phyloP scores from a whole-genome alignment of 2,113 vertebrate genomes.

The Calidris pugnax region DNA sequence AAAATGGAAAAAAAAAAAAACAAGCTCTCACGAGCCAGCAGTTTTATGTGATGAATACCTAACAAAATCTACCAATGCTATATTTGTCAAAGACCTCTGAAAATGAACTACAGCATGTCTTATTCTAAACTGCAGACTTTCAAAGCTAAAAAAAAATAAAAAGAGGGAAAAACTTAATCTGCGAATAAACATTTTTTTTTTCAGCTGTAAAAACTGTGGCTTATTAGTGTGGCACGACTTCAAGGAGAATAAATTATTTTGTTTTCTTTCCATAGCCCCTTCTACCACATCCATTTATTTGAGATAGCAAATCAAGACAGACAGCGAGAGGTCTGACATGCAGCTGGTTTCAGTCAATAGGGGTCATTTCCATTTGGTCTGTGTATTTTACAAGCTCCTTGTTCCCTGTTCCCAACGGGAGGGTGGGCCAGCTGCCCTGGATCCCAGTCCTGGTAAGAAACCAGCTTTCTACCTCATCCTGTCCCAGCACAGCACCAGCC shows the following conservation, averaged over 20 bases:
- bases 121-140: constrained; percentile 48
- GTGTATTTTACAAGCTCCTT: constrained; percentile 86
- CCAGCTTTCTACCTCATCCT: constrained; percentile 65
- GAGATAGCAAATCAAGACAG: constrained; percentile 71
- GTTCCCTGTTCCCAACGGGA: constrained; percentile 82
- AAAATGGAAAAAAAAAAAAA: background rate
- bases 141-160: constrained; percentile 1
- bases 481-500: constrained; percentile 13
- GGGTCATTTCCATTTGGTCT: constrained; percentile 80
- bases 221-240: constrained; percentile 37
- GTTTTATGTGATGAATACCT: constrained; percentile 45
- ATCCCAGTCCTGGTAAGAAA: constrained; percentile 74
- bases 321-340: constrained; percentile 61
- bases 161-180: constrained; percentile 46
- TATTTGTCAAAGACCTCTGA: constrained; percentile 56
- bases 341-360: constrained; percentile 87
- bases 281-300: constrained; percentile 70
- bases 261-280: constrained; percentile 54
- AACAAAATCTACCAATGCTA: constrained; percentile 52
- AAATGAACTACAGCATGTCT: constrained; percentile 12
- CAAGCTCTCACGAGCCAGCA: background rate
- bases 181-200: constrained; percentile 61
- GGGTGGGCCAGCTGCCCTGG: constrained; percentile 82
- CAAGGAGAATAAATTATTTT: constrained; percentile 62
- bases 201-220: constrained; percentile 54